Conservation (phyloP, 2,797 vertebrate species). For the Neomorphus geoffroyi region DNA sequence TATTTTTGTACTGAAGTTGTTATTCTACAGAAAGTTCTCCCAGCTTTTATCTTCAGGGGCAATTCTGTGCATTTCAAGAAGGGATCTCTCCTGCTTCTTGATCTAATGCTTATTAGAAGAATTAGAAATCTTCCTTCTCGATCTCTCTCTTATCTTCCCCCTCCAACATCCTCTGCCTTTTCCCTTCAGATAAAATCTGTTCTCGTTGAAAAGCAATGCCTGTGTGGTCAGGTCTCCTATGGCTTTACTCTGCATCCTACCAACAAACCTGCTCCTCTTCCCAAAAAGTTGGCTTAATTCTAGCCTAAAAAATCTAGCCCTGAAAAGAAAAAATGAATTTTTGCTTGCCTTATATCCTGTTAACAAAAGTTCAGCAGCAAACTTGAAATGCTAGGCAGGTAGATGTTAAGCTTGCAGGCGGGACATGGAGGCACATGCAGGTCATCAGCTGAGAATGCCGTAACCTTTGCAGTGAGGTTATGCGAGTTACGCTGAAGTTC, state of each 20-base stretch:
- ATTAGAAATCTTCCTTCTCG: neutral
- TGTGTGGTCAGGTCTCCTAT: neutral
- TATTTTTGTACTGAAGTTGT: neutral
- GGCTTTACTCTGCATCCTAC: neutral
- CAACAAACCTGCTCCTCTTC: neutral
- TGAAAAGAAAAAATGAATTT: neutral
- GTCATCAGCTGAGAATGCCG: neutral
- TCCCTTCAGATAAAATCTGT: neutral
- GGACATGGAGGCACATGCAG: neutral
- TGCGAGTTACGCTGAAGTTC: neutral
- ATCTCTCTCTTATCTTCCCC: neutral
- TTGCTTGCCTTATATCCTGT: neutral
- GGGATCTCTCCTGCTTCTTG: neutral
- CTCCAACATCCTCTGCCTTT: neutral
- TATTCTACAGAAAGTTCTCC: neutral
- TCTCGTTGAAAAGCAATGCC: neutral
- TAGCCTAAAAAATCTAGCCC: neutral
- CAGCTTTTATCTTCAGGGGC: neutral
- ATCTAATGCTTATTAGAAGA: neutral
- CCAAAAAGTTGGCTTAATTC: neutral
- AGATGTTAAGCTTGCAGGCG: neutral
- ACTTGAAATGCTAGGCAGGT: neutral
- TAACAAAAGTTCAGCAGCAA: neutral
- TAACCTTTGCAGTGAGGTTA: neutral
- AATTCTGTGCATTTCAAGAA: neutral